Evolutionary conservation across 1,140 invertebrate species (phyloP), one percentile per base, ranked within the genome.

Genomic region (Heterodera schachtii): DNA sequence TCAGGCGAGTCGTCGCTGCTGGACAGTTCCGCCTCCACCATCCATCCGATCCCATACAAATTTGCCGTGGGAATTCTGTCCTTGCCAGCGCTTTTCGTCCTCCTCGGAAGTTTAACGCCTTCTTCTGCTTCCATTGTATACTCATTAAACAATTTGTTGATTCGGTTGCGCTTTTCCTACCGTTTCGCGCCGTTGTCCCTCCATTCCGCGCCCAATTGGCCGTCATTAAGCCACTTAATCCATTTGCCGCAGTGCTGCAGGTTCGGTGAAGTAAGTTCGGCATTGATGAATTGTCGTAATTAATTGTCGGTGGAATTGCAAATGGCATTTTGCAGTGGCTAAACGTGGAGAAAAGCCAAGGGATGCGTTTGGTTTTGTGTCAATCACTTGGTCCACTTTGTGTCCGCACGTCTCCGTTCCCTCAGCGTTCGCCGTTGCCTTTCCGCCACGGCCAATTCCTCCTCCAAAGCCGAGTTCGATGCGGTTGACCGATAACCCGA

Each of bases 41-140:
- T 78, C 76, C 76, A 78, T 19, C 76, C 76, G 47, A 64, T 78
- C 21, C 64, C 66, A 47, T 78, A 78, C n/a, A 78, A n/a, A 76
- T 64, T 44, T 57, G 76, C 47, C 13, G 76, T 46, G 6, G 52
- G 76, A 41, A 67, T 44, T 78, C n/a, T 41, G 64, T 31, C 43
- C 3, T 19, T 9, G n/a, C 76, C 76, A 64, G 70, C 70, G 44
- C 76, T 78, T 67, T 67, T 66, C 13, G 76, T 78, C 44, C 76
- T 64, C 47, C 76, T 31, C 44, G 76, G 76, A 21, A 8, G 7
- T 44, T 78, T 44, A 19, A 13, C 3, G 7, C 43, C 64, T 19
- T 31, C 75, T 9, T 64, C n/a, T 46, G 69, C 69, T 60, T 52
- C 31, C 31, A 31, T 31, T 31, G 31, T 31, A 52, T 8, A 52